Percentiles rank a stretch among this genome's conserved stretches.
These are phyloP conservation scores for Platalea minor DNA, from an alignment of 2,797 vertebrate genomes.

Conservation along the genomic window DNA sequence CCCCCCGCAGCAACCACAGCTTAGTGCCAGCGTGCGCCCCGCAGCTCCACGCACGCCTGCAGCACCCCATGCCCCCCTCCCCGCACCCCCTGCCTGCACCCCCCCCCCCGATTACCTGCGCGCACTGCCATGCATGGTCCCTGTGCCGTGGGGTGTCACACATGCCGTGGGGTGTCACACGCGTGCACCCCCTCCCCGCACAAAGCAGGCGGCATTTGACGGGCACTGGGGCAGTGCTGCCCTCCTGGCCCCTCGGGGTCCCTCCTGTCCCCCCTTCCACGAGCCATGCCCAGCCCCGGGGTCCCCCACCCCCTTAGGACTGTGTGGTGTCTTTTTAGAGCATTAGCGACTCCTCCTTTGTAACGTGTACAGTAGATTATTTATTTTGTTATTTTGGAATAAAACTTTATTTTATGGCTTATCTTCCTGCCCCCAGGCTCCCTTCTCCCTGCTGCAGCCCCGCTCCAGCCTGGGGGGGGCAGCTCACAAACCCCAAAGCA, in stretches of 20 bases:
- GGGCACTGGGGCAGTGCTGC: background rate
- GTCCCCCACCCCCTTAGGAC: background rate
- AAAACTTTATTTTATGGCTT: conserved; percentile 89
- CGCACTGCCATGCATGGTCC: background rate
- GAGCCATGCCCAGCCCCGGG: background rate
- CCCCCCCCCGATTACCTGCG: background rate
- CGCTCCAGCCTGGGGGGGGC: background rate
- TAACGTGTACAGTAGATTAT: conserved; percentile 91
- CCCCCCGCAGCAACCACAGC: background rate
- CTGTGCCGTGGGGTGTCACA: background rate
- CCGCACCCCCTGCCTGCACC: too few relatives aligned
- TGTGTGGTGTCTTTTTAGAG: conserved; percentile 67
- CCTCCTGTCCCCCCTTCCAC: background rate
- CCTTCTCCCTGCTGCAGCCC: background rate
- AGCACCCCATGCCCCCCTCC: background rate
- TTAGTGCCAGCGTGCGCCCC: too few relatives aligned
- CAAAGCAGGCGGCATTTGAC: background rate
- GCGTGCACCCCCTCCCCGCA: background rate
- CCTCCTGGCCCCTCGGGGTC: background rate
- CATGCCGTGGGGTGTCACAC: background rate
- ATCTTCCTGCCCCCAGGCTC: background rate
- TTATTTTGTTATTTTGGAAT: conserved; percentile 98
- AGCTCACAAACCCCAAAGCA: background rate
- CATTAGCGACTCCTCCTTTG: conserved; percentile 81
- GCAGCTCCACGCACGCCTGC: background rate